These are phyloP conservation scores for Pocillopora meandrina DNA, from an alignment of 92 coral and sea anemone genomes.

Conservation along the genomic window DNA sequence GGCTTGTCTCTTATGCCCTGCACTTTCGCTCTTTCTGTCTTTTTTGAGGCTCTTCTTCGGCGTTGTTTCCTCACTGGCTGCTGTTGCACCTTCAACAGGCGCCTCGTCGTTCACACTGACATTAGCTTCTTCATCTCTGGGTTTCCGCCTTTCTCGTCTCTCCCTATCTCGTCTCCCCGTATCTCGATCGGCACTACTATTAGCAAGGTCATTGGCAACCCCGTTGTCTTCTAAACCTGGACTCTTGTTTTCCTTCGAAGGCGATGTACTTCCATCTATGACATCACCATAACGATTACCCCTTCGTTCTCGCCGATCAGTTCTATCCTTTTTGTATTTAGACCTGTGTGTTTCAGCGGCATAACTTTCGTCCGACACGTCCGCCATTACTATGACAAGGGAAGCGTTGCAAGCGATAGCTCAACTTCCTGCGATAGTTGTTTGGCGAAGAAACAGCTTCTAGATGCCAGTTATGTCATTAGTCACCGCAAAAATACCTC, in stretches of 20 bases:
- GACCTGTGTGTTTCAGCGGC: constrained; percentile 53
- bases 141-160: constrained; percentile 74
- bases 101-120: constrained; percentile 75
- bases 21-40: constrained; percentile 85
- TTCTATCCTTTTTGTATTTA: constrained; percentile 72
- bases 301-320: constrained; percentile 74
- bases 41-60: constrained; percentile 86
- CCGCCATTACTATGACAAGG: constrained; percentile 67
- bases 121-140: constrained; percentile 73
- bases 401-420: constrained; percentile 57
- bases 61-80: constrained; percentile 78
- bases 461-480: constrained; percentile 64
- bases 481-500: constrained; percentile 57
- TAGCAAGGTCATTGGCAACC: constrained; percentile 70
- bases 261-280: constrained; percentile 61
- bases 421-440: constrained; percentile 58
- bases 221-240: constrained; percentile 69
- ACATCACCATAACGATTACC: constrained; percentile 61
- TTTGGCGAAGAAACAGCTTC: constrained; percentile 43
- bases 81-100: constrained; percentile 72
- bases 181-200: constrained; percentile 76
- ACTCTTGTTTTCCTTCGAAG: constrained; percentile 66
- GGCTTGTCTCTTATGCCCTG: constrained; percentile 80
- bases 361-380: constrained; percentile 55
- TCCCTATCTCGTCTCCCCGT: constrained; percentile 58